These are phyloP conservation scores for Tipula helvola DNA, from an alignment of 2,888 invertebrate species.

Conservation along the genomic window DNA sequence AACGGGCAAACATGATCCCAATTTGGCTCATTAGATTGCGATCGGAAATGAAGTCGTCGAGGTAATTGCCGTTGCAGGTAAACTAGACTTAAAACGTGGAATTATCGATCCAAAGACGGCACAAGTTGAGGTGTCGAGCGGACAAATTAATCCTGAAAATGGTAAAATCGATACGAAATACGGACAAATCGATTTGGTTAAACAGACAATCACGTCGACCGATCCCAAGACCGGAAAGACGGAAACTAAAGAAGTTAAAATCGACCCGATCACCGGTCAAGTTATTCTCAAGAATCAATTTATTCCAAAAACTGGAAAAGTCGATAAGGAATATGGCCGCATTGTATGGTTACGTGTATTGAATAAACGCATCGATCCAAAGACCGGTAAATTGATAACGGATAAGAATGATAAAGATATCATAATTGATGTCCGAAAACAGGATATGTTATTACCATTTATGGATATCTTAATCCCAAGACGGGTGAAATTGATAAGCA, in stretches of 20 bases:
- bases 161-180: slow-evolving; percentile 60
- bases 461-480: slow-evolving; percentile 58
- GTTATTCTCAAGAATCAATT: slow-evolving; percentile 52
- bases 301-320: slow-evolving; percentile 59
- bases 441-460: slow-evolving; percentile 58
- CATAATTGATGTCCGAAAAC: slow-evolving; percentile 61
- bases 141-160: slow-evolving; percentile 53
- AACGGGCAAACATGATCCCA: slow-evolving; percentile 50
- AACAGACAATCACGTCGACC: slow-evolving; percentile 52
- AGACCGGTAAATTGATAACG: slow-evolving; percentile 41
- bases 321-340: slow-evolving; percentile 53
- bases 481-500: slow-evolving; percentile 50
- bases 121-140: slow-evolving; percentile 49
- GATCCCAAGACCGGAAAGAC: slow-evolving; percentile 59
- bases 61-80: slow-evolving; percentile 52
- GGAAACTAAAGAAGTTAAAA: slow-evolving; percentile 50
- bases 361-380: slow-evolving; percentile 47
- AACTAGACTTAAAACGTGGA: slow-evolving; percentile 55
- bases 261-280: slow-evolving; percentile 56
- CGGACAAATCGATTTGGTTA: slow-evolving; percentile 55
- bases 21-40: slow-evolving; percentile 52
- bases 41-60: slow-evolving; percentile 55
- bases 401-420: slow-evolving; percentile 54
- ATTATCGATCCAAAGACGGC: slow-evolving; percentile 53
- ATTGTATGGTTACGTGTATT: slow-evolving; percentile 51